These are phyloP conservation scores for Temnothorax longispinosus DNA, from an alignment of 1,140 invertebrate species.

Conservation along the genomic window DNA sequence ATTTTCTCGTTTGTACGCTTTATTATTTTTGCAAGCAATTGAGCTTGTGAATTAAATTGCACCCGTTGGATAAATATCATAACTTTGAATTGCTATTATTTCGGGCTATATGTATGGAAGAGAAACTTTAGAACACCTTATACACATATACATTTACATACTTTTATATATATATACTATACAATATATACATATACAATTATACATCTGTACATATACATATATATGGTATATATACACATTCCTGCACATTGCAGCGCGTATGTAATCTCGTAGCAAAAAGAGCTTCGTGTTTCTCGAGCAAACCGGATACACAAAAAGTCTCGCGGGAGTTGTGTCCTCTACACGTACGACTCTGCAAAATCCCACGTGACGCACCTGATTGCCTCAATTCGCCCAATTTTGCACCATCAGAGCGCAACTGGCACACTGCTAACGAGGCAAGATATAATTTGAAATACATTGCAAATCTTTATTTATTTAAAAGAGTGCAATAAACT, in stretches of 20 bases:
- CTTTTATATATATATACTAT: neutral
- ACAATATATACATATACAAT: neutral
- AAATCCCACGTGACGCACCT: conserved; percentile 55
- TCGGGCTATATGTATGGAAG: neutral
- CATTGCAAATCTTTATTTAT: conserved; percentile 30
- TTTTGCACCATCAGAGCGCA: conserved; percentile 57
- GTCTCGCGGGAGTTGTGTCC: conserved; percentile 49
- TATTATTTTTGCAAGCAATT: conserved; percentile 40
- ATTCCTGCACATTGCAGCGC: neutral
- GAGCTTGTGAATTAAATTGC: conserved; percentile 24
- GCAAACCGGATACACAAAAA: conserved; percentile 55
- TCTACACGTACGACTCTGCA: conserved; percentile 47
- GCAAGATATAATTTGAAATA: conserved; percentile 38
- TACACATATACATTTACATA: neutral
- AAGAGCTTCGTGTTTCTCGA: conserved; percentile 47
- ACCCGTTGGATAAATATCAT: neutral
- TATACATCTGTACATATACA: neutral
- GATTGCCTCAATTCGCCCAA: conserved; percentile 53
- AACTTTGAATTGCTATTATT: conserved; percentile 37
- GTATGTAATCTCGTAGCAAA: conserved; percentile 53
- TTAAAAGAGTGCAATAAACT: conserved; percentile 27
- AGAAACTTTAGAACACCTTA: conserved; percentile 17
- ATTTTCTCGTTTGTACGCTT: neutral
- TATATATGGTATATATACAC: neutral
- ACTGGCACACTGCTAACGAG: conserved; percentile 53